Base-by-base conservation (phyloP, 37 sponge, comb jelly and placozoan species). In the Eunapius fragilis region DNA sequence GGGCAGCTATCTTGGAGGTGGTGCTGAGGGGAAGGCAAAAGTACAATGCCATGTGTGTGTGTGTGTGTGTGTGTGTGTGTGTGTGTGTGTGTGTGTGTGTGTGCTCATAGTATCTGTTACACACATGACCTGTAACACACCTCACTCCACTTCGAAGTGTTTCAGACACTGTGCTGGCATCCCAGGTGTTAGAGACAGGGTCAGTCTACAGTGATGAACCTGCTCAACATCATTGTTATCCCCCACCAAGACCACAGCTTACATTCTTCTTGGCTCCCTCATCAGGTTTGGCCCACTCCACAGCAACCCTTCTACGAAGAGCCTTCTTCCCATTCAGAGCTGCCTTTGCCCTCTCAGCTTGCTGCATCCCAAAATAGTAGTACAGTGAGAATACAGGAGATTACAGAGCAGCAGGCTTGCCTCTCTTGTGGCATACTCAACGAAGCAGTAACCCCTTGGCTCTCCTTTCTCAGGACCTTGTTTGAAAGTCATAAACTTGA, bases 221-320 rank as follows among this genome's bases (percentile, higher is more conserved):
- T 32, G 31, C 25, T n/a, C 27, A 70, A 27, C 71, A 28, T 33
- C 14, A 72, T 19, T 2, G 28, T 70, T 70, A 28, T 11, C 22
- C 31, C 12, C 25, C 25, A 3, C 71, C 71, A 70, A 70, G 71
- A 70, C 71, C 25, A n/a, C 9, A 41, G 41, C 82, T 88, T 41
- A 82, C 88, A 36, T 35, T 80, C 35, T 80, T 87, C 80, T 87
- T 92, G 33, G 74, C 80, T 22, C 67, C 85, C 31, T 67, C 72
- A 48, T 94, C 95, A 11, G 79, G 76, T 37, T 70, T 85, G 31
- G 95, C 95, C 95, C 95, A 94, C 74, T 94, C 92, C 38, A 94
- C 95, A 26, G 83, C 77, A 13, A 94, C 80, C 58, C 78, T 85
- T 79, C 88, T 91, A 3, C 95, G 89, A 12, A 94, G 86, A 70